Base-by-base conservation (phyloP, 2,797 vertebrate genomes). In the Sebastes taczanowskii region DNA sequence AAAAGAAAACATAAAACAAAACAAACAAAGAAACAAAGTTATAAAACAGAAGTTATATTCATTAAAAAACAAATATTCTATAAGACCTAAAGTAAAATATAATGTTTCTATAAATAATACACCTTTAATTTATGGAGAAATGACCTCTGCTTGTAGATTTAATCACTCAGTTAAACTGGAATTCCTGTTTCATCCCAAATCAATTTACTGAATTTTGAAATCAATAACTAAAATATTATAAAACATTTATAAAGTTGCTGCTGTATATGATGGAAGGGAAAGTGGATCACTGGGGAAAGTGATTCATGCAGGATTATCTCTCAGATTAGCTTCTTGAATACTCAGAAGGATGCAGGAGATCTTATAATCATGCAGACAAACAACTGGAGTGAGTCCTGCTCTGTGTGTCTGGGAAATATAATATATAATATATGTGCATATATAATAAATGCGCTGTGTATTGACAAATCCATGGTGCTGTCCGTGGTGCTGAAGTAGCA, bases 231-330 rank as follows among this genome's bases (percentile, higher is more conserved):
- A n/a, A 52, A 52, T 9, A 52, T 52, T n/a, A 52, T 46, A 52
- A 38, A 68, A 11, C 11, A 53, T 4, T 34, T 1, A 60, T 1
- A 7, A 3, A 23, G 46, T 29, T 0, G 2, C 23, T 22, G 58
- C 59, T 65, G 35, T 29, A 0, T 52, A n/a, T 52, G 20, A 52
- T 38, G 63, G 23, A 59, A 70, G 20, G 5, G 46, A 18, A 22
- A 78, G 4, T 71, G 53, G 66, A 71, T 74, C 77, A 59, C 14
- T 20, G 60, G 20, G 62, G 59, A 35, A 55, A 68, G 53, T 75
- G 71, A 78, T 76, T 75, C 67, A 80, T 75, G 62, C 55, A 63
- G 81, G 84, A 85, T 88, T 81, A 88, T 4, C 62, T 55, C 69
- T 77, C 75, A 61, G 83, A 85, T 86, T 80, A 83, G 20, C 76